These are phyloP conservation scores for Triplophysa yarkandensis DNA, from an alignment of 2,797 vertebrate species.

Conservation along the genomic window DNA sequence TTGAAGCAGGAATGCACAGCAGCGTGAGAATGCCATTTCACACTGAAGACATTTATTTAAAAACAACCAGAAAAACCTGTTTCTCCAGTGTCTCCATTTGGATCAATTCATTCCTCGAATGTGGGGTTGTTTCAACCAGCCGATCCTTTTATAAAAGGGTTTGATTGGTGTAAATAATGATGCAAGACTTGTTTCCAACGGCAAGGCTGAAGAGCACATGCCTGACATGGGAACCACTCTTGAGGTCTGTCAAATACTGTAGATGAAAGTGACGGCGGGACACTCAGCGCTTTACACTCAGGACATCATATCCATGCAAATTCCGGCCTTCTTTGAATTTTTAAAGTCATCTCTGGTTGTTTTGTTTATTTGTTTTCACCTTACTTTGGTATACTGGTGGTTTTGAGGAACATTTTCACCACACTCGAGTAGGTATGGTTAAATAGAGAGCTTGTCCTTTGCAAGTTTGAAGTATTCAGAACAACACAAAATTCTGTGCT, in stretches of 20 bases:
- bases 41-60: slow-evolving; percentile 1
- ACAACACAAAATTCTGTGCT: too few species aligned
- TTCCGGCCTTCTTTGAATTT: slow-evolving; percentile 12
- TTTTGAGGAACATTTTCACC: too few species aligned
- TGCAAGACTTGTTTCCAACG: slow-evolving; percentile 12
- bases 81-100: not conserved
- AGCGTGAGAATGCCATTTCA: not conserved
- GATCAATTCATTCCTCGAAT: not conserved
- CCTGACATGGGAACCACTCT: slow-evolving; percentile 39
- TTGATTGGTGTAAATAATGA: slow-evolving; percentile 10
- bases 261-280: not conserved
- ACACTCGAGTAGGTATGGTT: too few species aligned
- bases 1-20: not conserved
- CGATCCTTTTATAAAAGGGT: not conserved
- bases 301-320: slow-evolving; percentile 18
- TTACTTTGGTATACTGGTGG: not conserved
- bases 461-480: too few species aligned
- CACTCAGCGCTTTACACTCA: not conserved
- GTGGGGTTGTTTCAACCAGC: not conserved
- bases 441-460: too few species aligned
- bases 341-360: slow-evolving; percentile 7
- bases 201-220: slow-evolving; percentile 18
- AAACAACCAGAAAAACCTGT: not conserved
- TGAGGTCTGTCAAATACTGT: slow-evolving; percentile 1
- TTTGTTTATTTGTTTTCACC: slow-evolving; percentile 4